These are phyloP conservation scores for Pempheris klunzingeri DNA, from an alignment of 2,797 vertebrate species.

Conservation along the genomic window DNA sequence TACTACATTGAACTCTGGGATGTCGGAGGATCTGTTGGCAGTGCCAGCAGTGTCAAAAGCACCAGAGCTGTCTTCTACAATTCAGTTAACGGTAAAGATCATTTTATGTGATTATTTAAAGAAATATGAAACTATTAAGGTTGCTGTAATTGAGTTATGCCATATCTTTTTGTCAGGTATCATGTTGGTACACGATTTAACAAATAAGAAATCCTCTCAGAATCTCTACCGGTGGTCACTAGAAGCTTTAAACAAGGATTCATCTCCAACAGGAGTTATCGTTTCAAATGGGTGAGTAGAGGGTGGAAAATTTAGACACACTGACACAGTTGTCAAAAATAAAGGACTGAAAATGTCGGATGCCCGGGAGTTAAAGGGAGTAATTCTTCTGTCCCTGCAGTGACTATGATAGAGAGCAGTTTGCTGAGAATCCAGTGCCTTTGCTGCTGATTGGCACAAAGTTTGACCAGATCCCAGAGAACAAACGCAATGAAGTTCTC, in stretches of 20 bases:
- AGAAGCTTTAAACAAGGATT: slow-evolving; percentile 95
- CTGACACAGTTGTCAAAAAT: neutral
- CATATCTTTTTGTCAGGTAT: slow-evolving; percentile 86
- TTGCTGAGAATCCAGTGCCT: slow-evolving; percentile 96
- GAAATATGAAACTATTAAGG: neutral
- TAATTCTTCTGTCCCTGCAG: slow-evolving; percentile 71
- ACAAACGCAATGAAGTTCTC: slow-evolving; percentile 94
- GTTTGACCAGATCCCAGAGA: slow-evolving; percentile 97
- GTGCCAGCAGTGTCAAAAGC: slow-evolving; percentile 95
- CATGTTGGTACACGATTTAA: slow-evolving; percentile 97
- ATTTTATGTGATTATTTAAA: neutral
- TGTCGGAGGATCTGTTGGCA: slow-evolving; percentile 96
- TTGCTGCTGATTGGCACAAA: slow-evolving; percentile 97
- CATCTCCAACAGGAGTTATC: slow-evolving; percentile 93
- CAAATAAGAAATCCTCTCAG: slow-evolving; percentile 99
- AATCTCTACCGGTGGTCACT: slow-evolving; percentile 97
- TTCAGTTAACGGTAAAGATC: slow-evolving; percentile 92
- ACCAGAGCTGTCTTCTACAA: slow-evolving; percentile 98
- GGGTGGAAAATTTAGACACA: neutral
- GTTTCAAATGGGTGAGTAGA: slow-evolving; percentile 94
- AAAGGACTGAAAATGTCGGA: neutral
- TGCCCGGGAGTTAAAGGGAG: neutral
- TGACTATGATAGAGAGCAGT: slow-evolving; percentile 96
- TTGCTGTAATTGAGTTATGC: neutral
- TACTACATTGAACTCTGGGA: slow-evolving; percentile 99